Evolutionary conservation across 2,888 invertebrate genomes (phyloP).

Genomic region (Mantis religiosa): DNA sequence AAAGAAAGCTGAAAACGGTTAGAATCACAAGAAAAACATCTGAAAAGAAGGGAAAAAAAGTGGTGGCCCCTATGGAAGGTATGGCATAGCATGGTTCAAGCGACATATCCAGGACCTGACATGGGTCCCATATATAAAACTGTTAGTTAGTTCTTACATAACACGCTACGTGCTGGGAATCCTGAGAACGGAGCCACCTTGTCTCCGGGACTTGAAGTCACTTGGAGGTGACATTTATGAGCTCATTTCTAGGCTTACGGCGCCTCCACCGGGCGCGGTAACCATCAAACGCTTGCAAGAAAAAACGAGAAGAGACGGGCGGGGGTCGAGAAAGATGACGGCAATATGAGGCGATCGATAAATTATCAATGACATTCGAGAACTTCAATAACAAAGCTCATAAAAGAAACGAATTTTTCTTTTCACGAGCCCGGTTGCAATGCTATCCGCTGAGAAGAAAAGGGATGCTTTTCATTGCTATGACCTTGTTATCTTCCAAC

Average conservation of each 20-base stretch:
- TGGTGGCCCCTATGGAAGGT: background rate
- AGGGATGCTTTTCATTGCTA: background rate
- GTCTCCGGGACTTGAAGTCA: constrained; percentile 5
- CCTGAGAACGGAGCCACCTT: background rate
- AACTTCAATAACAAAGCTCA: constrained; percentile 8
- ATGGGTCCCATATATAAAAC: constrained; percentile 16
- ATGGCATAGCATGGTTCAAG: background rate
- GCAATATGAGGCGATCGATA: constrained; percentile 6
- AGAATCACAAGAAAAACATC: background rate
- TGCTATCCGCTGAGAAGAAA: background rate
- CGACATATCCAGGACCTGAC: constrained; percentile 3
- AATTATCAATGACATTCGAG: constrained; percentile 3
- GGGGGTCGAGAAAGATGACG: background rate
- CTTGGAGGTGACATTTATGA: constrained; percentile 16
- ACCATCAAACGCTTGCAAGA: background rate
- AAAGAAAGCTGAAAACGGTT: background rate
- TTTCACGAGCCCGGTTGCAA: background rate
- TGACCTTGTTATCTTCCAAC: background rate
- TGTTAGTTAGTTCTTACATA: constrained; percentile 14
- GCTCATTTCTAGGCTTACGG: constrained; percentile 13
- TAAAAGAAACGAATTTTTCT: constrained; percentile 1
- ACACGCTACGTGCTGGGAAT: constrained; percentile 11
- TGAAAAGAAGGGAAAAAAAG: background rate
- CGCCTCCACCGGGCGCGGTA: constrained; percentile 9
- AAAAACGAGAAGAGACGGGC: background rate